Percentiles rank a stretch among this genome's conserved stretches.
These are phyloP conservation scores for Takifugu rubripes DNA, from an alignment of 2,797 vertebrate genomes.

Conservation along the genomic window DNA sequence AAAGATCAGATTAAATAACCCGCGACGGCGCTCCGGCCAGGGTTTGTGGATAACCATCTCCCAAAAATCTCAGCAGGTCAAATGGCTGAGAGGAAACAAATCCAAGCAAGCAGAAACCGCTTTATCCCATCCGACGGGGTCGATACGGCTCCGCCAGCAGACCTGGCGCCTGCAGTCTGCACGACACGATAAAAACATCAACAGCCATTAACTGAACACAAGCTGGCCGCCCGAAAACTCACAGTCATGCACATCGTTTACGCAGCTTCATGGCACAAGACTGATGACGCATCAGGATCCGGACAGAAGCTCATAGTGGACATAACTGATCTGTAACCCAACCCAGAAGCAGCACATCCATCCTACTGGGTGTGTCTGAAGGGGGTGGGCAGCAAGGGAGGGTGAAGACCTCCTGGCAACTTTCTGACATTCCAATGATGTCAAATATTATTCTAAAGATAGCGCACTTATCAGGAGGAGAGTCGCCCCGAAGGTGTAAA, in stretches of 20 bases:
- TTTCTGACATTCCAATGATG: slow-evolving; percentile 12
- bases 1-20: neutral
- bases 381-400: slow-evolving; percentile 9
- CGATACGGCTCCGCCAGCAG: slow-evolving; percentile 18
- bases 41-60: neutral
- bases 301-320: slow-evolving; percentile 20
- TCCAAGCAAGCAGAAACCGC: slow-evolving; percentile 45
- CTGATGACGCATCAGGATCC: slow-evolving; percentile 2
- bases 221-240: neutral
- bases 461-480: neutral
- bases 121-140: slow-evolving; percentile 27
- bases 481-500: too few relatives aligned
- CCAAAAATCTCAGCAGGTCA: slow-evolving; percentile 23
- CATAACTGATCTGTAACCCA: slow-evolving; percentile 39
- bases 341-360: slow-evolving; percentile 27
- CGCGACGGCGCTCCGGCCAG: neutral
- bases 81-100: slow-evolving; percentile 35
- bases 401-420: neutral
- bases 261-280: neutral
- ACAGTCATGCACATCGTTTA: neutral
- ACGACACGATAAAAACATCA: neutral
- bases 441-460: neutral
- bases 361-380: slow-evolving; percentile 23
- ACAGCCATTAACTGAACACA: too few relatives aligned
- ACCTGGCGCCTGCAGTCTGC: slow-evolving; percentile 12